These are phyloP conservation scores for Ferrisia virgata DNA, from an alignment of 2,888 invertebrate genomes.

Conservation along the genomic window DNA sequence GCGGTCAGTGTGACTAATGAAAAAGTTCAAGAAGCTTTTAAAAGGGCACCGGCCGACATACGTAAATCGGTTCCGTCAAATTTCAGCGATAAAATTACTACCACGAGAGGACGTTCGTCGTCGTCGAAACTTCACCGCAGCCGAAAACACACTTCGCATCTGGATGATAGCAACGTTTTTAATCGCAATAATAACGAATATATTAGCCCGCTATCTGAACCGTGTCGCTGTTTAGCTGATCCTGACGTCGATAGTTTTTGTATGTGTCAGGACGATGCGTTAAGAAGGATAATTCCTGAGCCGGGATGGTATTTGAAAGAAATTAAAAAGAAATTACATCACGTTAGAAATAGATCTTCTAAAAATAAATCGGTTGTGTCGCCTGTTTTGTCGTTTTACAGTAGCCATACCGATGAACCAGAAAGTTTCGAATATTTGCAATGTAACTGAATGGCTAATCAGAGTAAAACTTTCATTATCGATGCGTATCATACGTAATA, in stretches of 20 bases:
- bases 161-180: neutral
- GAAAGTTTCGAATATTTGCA: neutral
- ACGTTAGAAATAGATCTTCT: neutral
- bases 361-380: slow-evolving; percentile 13
- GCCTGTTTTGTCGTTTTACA: slow-evolving; percentile 14
- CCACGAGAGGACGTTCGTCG: neutral
- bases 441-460: neutral
- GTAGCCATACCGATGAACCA: neutral
- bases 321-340: slow-evolving; percentile 11
- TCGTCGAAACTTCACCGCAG: neutral
- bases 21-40: neutral
- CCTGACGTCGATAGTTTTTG: slow-evolving; percentile 26
- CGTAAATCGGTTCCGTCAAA: neutral
- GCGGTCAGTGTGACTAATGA: neutral
- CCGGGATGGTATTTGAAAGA: slow-evolving; percentile 16
- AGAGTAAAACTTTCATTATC: neutral
- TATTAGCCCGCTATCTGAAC: neutral
- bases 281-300: slow-evolving; percentile 27
- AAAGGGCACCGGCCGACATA: neutral
- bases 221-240: slow-evolving; percentile 11
- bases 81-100: neutral
- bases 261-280: neutral
- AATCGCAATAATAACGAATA: neutral
- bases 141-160: neutral
- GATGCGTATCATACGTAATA: neutral